Evolutionary conservation across 1,140 invertebrate genomes (phyloP).

Genomic region (Temnothorax longispinosus): DNA sequence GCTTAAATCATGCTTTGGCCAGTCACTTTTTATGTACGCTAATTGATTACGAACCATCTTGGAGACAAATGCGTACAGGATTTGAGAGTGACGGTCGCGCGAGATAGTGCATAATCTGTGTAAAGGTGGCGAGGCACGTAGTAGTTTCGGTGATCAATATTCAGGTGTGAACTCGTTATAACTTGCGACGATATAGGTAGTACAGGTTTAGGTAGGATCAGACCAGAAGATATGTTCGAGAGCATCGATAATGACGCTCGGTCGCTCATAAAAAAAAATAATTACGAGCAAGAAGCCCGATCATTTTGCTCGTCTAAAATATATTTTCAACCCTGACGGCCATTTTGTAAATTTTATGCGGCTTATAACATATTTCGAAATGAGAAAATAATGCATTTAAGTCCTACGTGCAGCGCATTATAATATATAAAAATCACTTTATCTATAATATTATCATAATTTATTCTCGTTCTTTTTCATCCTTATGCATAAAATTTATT

Average conservation of each 20-base stretch:
- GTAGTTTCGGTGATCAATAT: constrained; percentile 50
- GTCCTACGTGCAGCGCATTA: background rate
- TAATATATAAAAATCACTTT: no score
- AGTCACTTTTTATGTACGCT: background rate
- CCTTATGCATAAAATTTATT: background rate
- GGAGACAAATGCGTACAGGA: background rate
- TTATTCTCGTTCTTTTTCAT: background rate
- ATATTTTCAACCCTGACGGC: background rate
- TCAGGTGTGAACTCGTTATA: constrained; percentile 34
- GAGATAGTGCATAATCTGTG: background rate
- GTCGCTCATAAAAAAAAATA: background rate
- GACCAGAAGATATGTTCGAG: background rate
- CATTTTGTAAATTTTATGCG: constrained; percentile 5
- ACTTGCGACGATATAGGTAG: background rate
- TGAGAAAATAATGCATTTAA: constrained; percentile 1
- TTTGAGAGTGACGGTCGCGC: background rate
- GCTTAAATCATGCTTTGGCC: background rate
- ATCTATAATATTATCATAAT: background rate
- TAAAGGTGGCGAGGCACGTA: constrained; percentile 25
- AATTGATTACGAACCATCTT: background rate
- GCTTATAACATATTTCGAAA: background rate
- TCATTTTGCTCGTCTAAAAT: background rate
- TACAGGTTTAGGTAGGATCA: background rate
- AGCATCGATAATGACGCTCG: background rate
- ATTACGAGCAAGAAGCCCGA: background rate